Base-by-base conservation (phyloP, 2,113 vertebrate genomes). In the Xiphophorus couchianus region DNA sequence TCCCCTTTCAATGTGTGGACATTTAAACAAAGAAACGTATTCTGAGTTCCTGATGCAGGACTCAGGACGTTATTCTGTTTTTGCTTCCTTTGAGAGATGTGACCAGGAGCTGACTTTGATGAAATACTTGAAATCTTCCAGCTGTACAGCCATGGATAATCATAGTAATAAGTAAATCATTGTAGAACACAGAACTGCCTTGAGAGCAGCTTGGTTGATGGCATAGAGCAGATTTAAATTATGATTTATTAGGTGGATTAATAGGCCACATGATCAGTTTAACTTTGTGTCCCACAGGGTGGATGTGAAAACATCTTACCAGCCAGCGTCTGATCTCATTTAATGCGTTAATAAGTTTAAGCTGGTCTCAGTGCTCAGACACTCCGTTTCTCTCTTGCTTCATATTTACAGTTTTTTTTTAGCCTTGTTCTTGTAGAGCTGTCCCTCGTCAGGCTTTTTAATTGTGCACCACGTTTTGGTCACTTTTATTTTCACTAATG, bases 301-400 rank as follows among this genome's bases (percentile, higher is more conserved):
- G 70, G 73, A 78, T 80, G 69, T 83, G 48, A 79, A 71, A 88
- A 76, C 80, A 61, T 60, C 51, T 77, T 48, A 75, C 66, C 75
- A 84, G 83, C 86, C 84, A 84, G 78, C 42, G 44, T 85, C 81
- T 90, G 85, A 89, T 83, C 83, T 90, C 66, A 77, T 84, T 78
- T n/a, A 66, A 71, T 66, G 29, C 62, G 27, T 28, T 28, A 28
- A 28, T 28, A 74, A 70, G 83, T 83, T 77, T 73, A 77, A 77
- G 66, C 74, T 62, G 69, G 68, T 76, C 51, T 17, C 35, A 69
- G 33, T 74, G 64, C 58, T 77, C 51, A 83, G 48, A 37, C 66
- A 83, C 77, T 74, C 75, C 71, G 15, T 22, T 76, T 68, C 62
- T 71, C 27, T 31, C 28, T 42, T 35, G 79, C 69, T 65, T 39